Evolutionary conservation across 2,113 vertebrate genomes (phyloP).

Genomic region (western clawed frog (Xenopus tropicalis)): UCB_Xtro_10.0 CM004444.2:59951501-59952000

Average conservation of each 20-base stretch:
- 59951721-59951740: too few relatives aligned
- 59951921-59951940: constrained; percentile 41
- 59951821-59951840: constrained; percentile 23
- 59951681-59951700: too few relatives aligned
- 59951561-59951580: too few relatives aligned
- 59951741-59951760: background rate
- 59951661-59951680: too few relatives aligned
- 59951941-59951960: constrained; percentile 40
- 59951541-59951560: too few relatives aligned
- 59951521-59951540: too few relatives aligned
- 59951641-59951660: too few relatives aligned
- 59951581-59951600: too few relatives aligned
- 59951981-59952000: constrained; percentile 31
- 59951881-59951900: constrained; percentile 30
- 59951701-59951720: too few relatives aligned
- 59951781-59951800: constrained; percentile 6
- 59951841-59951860: constrained; percentile 35
- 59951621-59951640: too few relatives aligned
- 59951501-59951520: too few relatives aligned
- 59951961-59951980: constrained; percentile 40
- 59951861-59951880: constrained; percentile 41
- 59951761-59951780: background rate
- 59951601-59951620: too few relatives aligned
- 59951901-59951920: constrained; percentile 42
- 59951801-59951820: constrained; percentile 18